A percentile compares a stretch with the other conserved stretches of the same genome.
These are phyloP conservation scores for Arge pagana DNA, from an alignment of 2,888 invertebrate genomes.

Conservation along the genomic window DNA sequence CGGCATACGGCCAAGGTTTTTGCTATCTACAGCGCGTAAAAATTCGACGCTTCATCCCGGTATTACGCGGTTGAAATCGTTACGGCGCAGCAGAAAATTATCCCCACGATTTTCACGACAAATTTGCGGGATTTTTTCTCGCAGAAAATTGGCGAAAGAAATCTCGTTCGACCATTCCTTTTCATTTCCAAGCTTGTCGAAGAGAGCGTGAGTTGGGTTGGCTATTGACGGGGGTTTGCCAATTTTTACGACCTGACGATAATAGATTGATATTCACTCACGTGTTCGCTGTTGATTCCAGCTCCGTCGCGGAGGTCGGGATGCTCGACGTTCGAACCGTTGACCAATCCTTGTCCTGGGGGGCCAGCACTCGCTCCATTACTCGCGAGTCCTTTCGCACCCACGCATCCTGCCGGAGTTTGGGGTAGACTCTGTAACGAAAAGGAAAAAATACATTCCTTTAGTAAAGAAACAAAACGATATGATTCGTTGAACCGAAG, in stretches of 20 bases:
- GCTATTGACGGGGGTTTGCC: background rate
- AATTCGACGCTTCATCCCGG: too few species aligned
- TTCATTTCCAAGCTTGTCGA: too few species aligned
- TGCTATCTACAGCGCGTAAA: too few species aligned
- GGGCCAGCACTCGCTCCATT: slow-evolving; percentile 25
- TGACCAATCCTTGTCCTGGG: slow-evolving; percentile 45
- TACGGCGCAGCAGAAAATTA: too few species aligned
- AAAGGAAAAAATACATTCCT: slow-evolving; percentile 26
- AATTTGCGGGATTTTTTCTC: too few species aligned
- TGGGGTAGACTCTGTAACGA: slow-evolving; percentile 65
- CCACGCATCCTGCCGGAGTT: slow-evolving; percentile 60
- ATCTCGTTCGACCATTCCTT: too few species aligned
- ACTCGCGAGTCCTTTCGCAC: slow-evolving; percentile 45
- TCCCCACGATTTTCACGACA: too few species aligned
- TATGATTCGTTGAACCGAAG: too few species aligned
- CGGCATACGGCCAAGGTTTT: too few species aligned
- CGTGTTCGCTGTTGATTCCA: slow-evolving; percentile 54
- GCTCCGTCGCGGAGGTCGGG: slow-evolving; percentile 51
- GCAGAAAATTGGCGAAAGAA: too few species aligned
- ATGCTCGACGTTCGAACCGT: slow-evolving; percentile 51
- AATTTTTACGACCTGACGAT: background rate
- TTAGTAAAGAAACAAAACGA: slow-evolving; percentile 2
- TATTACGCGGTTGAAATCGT: too few species aligned
- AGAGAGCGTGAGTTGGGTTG: too few species aligned
- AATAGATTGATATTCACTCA: slow-evolving; percentile 36